Evolutionary conservation across 1,140 invertebrate species (phyloP).

Genomic region (Lucilia sericata): DNA sequence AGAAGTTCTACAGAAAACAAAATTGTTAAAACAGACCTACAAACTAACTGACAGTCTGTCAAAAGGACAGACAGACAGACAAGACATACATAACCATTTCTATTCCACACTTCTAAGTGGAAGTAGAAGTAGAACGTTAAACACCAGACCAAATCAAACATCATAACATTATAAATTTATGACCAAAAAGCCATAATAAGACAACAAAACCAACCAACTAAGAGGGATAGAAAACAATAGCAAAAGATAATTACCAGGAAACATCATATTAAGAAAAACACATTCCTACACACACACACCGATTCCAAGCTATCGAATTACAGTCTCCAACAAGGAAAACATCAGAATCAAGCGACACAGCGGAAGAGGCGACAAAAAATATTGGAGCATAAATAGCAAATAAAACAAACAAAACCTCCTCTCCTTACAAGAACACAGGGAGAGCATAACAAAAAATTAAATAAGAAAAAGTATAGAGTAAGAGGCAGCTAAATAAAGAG

Average conservation of each 20-base stretch:
- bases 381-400: slow-evolving; percentile 42
- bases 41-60: background rate
- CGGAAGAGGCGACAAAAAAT: slow-evolving; percentile 47
- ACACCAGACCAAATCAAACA: slow-evolving; percentile 17
- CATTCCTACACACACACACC: background rate
- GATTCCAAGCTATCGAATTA: slow-evolving; percentile 41
- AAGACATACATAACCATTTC: background rate
- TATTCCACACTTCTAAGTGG: background rate
- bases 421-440: background rate
- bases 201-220: slow-evolving; percentile 16
- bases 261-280: slow-evolving; percentile 29
- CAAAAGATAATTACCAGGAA: slow-evolving; percentile 33
- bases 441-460: slow-evolving; percentile 13
- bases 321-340: slow-evolving; percentile 17
- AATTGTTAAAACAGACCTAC: no score
- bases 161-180: background rate
- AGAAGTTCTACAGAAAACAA: background rate
- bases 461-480: background rate
- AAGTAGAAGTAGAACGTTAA: background rate
- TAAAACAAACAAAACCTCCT: slow-evolving; percentile 32
- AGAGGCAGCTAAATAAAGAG: background rate
- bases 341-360: slow-evolving; percentile 3
- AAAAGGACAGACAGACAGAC: background rate
- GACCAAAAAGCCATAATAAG: slow-evolving; percentile 33
- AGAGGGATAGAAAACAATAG: background rate